These are phyloP conservation scores for Urocolius indicus DNA, from an alignment of 2,113 vertebrate genomes.

Conservation along the genomic window DNA sequence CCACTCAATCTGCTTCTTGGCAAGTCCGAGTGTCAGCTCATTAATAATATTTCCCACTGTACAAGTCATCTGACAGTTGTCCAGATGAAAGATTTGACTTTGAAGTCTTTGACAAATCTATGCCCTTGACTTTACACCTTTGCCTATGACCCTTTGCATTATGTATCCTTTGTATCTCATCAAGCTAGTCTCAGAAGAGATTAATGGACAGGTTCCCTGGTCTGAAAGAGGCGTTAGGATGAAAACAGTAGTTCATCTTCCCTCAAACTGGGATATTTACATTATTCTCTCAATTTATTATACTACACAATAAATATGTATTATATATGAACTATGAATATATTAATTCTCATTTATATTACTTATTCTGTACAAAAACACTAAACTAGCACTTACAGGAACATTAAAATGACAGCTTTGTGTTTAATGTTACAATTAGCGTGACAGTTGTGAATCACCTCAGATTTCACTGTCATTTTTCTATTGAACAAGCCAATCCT, in stretches of 20 bases:
- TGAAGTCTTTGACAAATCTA: background rate
- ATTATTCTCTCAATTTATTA: background rate
- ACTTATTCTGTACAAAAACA: background rate
- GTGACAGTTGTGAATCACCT: background rate
- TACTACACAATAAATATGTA: background rate
- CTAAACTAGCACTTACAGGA: background rate
- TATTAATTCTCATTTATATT: background rate
- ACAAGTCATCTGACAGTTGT: background rate
- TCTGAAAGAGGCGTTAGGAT: background rate
- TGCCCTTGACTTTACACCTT: background rate
- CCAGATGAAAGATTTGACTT: background rate
- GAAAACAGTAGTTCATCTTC: background rate
- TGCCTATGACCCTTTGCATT: background rate
- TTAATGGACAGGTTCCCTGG: background rate
- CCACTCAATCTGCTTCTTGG: background rate
- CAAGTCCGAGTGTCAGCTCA: background rate
- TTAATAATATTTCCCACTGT: background rate
- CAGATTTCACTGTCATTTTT: background rate
- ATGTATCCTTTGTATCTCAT: background rate
- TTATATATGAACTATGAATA: too few relatives aligned
- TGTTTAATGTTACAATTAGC: background rate
- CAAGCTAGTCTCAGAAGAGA: background rate
- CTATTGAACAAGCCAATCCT: background rate
- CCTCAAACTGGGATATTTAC: background rate
- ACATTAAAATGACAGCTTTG: background rate